These are phyloP conservation scores for Perodicticus potto DNA, from an alignment of 2,797 vertebrate genomes.

Conservation along the genomic window DNA sequence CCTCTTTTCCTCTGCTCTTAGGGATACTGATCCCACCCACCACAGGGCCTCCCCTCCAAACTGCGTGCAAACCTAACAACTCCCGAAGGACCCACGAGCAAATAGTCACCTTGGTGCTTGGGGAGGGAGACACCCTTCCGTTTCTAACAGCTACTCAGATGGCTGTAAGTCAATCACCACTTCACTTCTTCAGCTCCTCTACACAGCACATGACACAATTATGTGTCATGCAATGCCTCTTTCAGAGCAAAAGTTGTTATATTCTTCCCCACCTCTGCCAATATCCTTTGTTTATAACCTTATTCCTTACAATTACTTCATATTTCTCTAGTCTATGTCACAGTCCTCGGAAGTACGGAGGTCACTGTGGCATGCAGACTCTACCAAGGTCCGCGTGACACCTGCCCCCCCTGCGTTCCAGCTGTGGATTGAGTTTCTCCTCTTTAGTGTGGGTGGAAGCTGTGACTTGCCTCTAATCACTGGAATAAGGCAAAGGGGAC, in stretches of 20 bases:
- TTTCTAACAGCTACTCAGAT: fast-evolving
- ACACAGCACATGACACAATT: fast-evolving
- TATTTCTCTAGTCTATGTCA: too few species aligned
- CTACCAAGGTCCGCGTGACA: fast-evolving
- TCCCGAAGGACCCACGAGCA: neutral
- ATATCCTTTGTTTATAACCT: neutral
- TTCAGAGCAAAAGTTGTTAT: neutral
- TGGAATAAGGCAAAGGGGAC: neutral
- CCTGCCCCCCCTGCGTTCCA: neutral
- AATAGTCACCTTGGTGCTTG: fast-evolving
- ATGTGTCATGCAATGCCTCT: neutral
- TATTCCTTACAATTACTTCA: neutral
- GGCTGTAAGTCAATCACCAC: neutral
- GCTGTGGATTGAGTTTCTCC: neutral
- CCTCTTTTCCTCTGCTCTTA: neutral
- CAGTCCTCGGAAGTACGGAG: fast-evolving
- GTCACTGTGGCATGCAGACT: neutral
- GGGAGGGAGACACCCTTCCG: fast-evolving
- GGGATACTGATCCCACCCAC: neutral
- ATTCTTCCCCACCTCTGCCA: neutral
- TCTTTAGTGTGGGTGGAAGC: neutral
- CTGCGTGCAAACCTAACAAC: neutral
- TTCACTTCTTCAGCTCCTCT: neutral
- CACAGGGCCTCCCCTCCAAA: fast-evolving
- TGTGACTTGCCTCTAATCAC: too few species aligned